Percentiles rank a stretch among this genome's conserved stretches.
Evolutionary conservation across 1,140 invertebrate genomes (phyloP).

Genomic region (Lordiphosa clarofinis): DNA sequence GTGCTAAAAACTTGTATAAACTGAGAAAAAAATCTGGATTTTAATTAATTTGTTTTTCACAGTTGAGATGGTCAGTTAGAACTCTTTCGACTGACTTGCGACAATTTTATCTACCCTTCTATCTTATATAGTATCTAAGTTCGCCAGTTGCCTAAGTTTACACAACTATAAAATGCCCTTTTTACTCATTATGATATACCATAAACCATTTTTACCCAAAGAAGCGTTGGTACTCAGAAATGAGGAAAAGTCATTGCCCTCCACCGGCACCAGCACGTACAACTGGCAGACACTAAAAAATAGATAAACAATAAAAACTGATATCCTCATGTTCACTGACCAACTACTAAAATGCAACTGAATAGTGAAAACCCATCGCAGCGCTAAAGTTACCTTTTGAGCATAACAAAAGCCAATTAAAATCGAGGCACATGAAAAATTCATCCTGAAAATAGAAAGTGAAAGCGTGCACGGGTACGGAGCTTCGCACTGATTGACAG

Average conservation of each 20-base stretch:
- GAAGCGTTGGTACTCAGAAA: conserved; percentile 85
- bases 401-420: conserved; percentile 53
- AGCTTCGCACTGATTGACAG: conserved; percentile 57
- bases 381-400: conserved; percentile 21
- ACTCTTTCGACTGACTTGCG: no score
- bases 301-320: conserved; percentile 5
- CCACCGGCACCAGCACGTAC: conserved; percentile 1
- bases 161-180: not conserved
- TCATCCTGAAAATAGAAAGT: conserved; percentile 30
- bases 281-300: conserved; percentile 27
- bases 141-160: no score
- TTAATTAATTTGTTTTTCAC: no score
- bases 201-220: conserved; percentile 82
- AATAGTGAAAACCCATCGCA: conserved; percentile 28
- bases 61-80: no score
- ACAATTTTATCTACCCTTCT: no score
- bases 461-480: conserved; percentile 10
- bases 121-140: no score
- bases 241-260: conserved; percentile 84
- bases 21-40: no score
- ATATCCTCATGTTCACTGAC: conserved; percentile 40
- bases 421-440: conserved; percentile 51
- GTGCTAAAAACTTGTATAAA: no score
- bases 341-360: conserved; percentile 36
- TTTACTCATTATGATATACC: no score